Evolutionary conservation across 2,888 invertebrate genomes (phyloP).

Genomic region (Diarsia rubi): DNA sequence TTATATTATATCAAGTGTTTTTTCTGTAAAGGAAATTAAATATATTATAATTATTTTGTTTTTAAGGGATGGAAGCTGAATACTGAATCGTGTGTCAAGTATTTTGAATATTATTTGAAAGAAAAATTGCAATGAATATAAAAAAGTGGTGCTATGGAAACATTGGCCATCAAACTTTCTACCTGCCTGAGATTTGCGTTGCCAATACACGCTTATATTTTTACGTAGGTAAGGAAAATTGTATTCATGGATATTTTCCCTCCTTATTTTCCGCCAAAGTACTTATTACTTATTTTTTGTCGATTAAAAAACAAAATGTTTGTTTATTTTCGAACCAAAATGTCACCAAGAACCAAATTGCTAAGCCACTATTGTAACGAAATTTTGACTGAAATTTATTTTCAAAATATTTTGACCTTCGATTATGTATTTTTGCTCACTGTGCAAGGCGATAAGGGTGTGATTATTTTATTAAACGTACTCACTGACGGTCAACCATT

Average conservation of each 20-base stretch:
- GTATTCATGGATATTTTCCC: background rate
- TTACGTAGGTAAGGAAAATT: background rate
- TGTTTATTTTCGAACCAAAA: background rate
- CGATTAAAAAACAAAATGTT: background rate
- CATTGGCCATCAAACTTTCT: background rate
- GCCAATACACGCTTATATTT: background rate
- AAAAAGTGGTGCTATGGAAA: background rate
- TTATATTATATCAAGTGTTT: background rate
- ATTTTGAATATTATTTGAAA: background rate
- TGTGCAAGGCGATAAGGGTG: constrained; percentile 29
- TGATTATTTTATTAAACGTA: constrained; percentile 42
- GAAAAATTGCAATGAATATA: background rate
- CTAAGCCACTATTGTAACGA: background rate
- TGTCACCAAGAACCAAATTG: background rate
- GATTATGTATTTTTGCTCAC: constrained; percentile 23
- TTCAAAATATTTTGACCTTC: constrained; percentile 18
- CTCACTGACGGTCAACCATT: background rate
- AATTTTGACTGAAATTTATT: background rate
- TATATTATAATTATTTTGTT: too few species aligned
- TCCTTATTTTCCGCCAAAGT: background rate
- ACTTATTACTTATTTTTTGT: background rate
- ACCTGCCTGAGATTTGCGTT: background rate
- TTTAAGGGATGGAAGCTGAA: constrained; percentile 5
- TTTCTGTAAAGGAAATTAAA: background rate
- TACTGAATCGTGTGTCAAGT: constrained; percentile 20